These are phyloP conservation scores for Oxyura jamaicensis DNA, from an alignment of 2,113 vertebrate species.

Conservation along the genomic window DNA sequence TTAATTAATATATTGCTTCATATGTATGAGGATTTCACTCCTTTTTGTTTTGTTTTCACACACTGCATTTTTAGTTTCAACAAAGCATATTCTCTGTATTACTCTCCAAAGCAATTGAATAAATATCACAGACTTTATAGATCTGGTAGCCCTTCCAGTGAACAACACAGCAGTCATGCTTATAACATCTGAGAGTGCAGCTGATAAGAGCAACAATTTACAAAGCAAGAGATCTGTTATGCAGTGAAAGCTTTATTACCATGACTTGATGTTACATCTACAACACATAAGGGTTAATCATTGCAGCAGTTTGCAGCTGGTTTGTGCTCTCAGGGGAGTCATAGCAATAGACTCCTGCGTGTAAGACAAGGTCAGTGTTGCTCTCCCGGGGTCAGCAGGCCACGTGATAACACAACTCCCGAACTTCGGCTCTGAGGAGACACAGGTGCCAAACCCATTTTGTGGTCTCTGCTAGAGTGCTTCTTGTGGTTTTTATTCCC, in stretches of 20 bases:
- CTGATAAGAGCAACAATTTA: slow-evolving; percentile 72
- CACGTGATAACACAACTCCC: slow-evolving; percentile 43
- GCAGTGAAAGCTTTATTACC: slow-evolving; percentile 73
- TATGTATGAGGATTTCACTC: slow-evolving; percentile 34
- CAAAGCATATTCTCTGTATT: background rate
- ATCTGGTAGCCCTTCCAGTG: slow-evolving; percentile 18
- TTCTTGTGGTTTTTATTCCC: slow-evolving; percentile 55
- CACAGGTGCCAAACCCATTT: slow-evolving; percentile 66
- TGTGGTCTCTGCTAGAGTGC: slow-evolving; percentile 31
- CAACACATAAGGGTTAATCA: slow-evolving; percentile 79
- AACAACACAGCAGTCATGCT: slow-evolving; percentile 54
- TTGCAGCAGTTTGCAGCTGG: slow-evolving; percentile 72
- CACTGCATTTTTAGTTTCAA: slow-evolving; percentile 4
- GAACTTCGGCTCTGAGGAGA: slow-evolving; percentile 49
- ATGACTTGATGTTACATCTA: slow-evolving; percentile 63
- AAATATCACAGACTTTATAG: slow-evolving; percentile 40
- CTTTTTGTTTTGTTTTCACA: background rate
- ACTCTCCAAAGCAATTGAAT: slow-evolving; percentile 31
- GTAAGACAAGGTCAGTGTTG: slow-evolving; percentile 66
- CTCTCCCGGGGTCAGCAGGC: slow-evolving; percentile 68
- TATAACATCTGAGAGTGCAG: slow-evolving; percentile 55
- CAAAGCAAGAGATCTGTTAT: slow-evolving; percentile 65
- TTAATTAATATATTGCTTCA: slow-evolving; percentile 63
- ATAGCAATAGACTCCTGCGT: slow-evolving; percentile 68
- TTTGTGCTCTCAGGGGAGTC: slow-evolving; percentile 67